Evolutionary conservation across 2,888 invertebrate genomes (phyloP), one percentile per base, ranked within the genome.

Genomic region (Dolichomitus sp.): DNA sequence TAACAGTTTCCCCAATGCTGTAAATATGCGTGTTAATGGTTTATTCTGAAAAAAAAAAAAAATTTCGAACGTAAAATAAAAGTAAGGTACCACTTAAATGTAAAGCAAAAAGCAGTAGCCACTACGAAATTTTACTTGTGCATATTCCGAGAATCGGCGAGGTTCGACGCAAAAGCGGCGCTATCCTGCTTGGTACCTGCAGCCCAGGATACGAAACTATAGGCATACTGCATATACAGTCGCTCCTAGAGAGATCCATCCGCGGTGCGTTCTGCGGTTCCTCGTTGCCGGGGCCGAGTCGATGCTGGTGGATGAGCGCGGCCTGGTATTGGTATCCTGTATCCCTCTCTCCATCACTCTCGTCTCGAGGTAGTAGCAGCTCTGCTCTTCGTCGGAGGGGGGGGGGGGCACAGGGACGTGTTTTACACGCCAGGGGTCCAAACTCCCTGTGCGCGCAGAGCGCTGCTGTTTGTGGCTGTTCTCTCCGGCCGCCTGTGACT

Each of bases 381-480:
- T 45, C 52, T 54, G 23, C 14, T 48, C 54, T 40, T 68, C 45
- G 27, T 14, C 69, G 37, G 19, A 6, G 45, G 37, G 40, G 23
- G 23, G 61, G 23, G 12, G 45, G 37, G 40, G 27, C 45, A 68
- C 52, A 48, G 50, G 59, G 72, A 68, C 77, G 68, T 72, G 68
- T 72, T 78, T 72, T 73, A 74, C 80, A 77, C 74, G 61, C 78
- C 81, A 78, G 81, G 81, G 81, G 81, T 84, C 81, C 81, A 75
- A 76, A 68, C 66, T 66, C 48, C 75, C 74, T 19, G 61, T 40
- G 59, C 37, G 33, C 59, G 33, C 37, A 54, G 42, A 68, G 37
- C 45, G 59, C 7, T 61, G n/a, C 19, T 61, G 37, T 40, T 61
- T 2, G 40, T 40, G 57, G 14, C 52, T n/a, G 14, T 30, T 57